Evolutionary conservation across 2,113 vertebrate species (phyloP).

Genomic region (Acrocephalus arundinaceus): DNA sequence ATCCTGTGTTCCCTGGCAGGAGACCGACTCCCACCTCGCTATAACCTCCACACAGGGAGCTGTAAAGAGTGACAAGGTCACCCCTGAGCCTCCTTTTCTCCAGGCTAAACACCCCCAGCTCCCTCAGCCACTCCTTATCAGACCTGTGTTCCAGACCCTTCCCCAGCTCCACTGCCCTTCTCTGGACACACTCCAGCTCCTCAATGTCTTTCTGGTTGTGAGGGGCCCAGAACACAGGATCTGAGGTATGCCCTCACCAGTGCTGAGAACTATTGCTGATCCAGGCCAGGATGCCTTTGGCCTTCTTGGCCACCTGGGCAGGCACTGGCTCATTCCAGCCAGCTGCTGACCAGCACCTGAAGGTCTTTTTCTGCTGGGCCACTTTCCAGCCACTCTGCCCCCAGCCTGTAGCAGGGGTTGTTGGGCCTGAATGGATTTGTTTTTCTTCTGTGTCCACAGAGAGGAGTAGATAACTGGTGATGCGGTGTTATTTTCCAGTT

Average conservation of each 20-base stretch:
- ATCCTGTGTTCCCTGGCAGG: too few relatives aligned
- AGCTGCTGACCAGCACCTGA: background rate
- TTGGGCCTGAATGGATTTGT: background rate
- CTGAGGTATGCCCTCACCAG: background rate
- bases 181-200: background rate
- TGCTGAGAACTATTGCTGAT: rapidly evolving
- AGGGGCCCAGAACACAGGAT: background rate
- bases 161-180: background rate
- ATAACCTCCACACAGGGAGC: background rate
- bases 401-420: background rate
- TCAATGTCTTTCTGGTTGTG: background rate
- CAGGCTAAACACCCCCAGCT: background rate
- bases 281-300: background rate
- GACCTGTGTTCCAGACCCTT: background rate
- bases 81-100: background rate
- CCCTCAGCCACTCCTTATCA: background rate
- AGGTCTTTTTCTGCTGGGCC: background rate
- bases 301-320: background rate
- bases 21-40: background rate
- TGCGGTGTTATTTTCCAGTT: background rate
- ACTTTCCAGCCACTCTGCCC: background rate
- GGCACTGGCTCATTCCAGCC: background rate
- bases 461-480: background rate
- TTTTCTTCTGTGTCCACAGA: background rate
- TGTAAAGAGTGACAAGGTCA: background rate